phyloP scores from a whole-genome alignment of 2,888 invertebrate species.

The Cryptophagus acutangulus region DNA sequence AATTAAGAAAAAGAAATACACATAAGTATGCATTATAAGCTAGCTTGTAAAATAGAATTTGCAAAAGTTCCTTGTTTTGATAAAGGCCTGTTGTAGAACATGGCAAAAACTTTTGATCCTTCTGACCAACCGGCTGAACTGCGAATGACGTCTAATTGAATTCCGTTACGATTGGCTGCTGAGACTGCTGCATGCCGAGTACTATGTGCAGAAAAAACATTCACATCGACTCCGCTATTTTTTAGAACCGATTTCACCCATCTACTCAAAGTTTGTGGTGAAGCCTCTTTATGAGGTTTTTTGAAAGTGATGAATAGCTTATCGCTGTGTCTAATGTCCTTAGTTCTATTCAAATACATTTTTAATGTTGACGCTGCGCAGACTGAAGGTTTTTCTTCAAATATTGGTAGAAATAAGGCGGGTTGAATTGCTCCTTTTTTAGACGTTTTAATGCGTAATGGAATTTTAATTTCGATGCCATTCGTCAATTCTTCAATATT shows the following conservation, averaged over 20 bases:
- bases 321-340: not conserved
- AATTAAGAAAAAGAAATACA: no score
- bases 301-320: constrained; percentile 9
- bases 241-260: not conserved
- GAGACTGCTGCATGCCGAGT: constrained; percentile 25
- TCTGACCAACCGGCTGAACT: constrained; percentile 23
- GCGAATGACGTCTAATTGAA: constrained; percentile 18
- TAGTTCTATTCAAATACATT: constrained; percentile 4
- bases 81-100: constrained; percentile 12
- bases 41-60: no score
- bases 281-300: not conserved
- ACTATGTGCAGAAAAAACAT: constrained; percentile 13
- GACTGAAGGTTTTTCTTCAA: constrained; percentile 4
- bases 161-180: constrained; percentile 18
- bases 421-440: constrained; percentile 2
- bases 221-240: not conserved
- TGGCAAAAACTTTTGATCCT: constrained; percentile 20
- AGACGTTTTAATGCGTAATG: constrained; percentile 8
- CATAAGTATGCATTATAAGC: no score
- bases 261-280: not conserved
- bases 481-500: constrained; percentile 5
- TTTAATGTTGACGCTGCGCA: constrained; percentile 9
- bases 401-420: constrained; percentile 6
- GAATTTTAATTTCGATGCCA: constrained; percentile 2
- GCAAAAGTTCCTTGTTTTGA: no score